Percentiles rank a stretch among this genome's conserved stretches.
These are phyloP conservation scores for Drosophila anomalata DNA, from an alignment of 2,888 invertebrate species.

Conservation along the genomic window DNA sequence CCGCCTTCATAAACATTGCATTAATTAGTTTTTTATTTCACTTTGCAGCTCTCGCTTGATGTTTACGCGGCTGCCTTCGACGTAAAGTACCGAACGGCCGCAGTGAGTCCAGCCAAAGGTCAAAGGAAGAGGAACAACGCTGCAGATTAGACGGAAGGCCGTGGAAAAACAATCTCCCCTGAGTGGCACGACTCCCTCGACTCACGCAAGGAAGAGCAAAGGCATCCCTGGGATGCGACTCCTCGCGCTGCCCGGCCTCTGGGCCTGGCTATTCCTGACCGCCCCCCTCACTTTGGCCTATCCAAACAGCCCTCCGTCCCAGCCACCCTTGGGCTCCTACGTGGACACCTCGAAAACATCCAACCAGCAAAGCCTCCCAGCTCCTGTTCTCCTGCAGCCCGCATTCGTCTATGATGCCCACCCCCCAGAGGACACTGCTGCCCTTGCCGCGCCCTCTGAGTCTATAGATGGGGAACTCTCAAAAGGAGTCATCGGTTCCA, in stretches of 20 bases:
- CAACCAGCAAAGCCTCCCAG: slow-evolving; percentile 51
- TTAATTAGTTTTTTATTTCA: slow-evolving; percentile 64
- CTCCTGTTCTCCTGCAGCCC: slow-evolving; percentile 58
- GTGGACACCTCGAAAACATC: slow-evolving; percentile 69
- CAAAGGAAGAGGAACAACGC: slow-evolving; percentile 34
- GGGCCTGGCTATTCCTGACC: slow-evolving; percentile 52
- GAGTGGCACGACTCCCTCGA: slow-evolving; percentile 29
- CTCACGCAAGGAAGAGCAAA: slow-evolving; percentile 20
- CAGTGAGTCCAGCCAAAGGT: slow-evolving; percentile 26
- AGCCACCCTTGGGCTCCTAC: slow-evolving; percentile 57
- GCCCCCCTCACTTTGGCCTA: slow-evolving; percentile 42
- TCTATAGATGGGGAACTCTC: slow-evolving; percentile 84
- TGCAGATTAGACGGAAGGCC: slow-evolving; percentile 54
- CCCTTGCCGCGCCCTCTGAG: slow-evolving; percentile 8
- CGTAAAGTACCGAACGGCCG: slow-evolving; percentile 48
- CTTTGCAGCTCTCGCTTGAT: slow-evolving; percentile 55
- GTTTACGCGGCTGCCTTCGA: slow-evolving; percentile 52
- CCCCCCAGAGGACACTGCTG: slow-evolving; percentile 49
- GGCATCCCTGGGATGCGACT: slow-evolving; percentile 59
- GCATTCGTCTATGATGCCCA: slow-evolving; percentile 74
- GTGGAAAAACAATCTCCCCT: slow-evolving; percentile 56
- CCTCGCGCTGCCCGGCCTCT: slow-evolving; percentile 42
- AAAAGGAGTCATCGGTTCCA: slow-evolving; percentile 86
- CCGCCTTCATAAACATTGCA: slow-evolving; percentile 60
- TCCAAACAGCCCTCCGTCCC: slow-evolving; percentile 45